Evolutionary conservation across 37 sponge, comb jelly and placozoan genomes (phyloP).

Genomic region (Chondrosia reniformis): DNA sequence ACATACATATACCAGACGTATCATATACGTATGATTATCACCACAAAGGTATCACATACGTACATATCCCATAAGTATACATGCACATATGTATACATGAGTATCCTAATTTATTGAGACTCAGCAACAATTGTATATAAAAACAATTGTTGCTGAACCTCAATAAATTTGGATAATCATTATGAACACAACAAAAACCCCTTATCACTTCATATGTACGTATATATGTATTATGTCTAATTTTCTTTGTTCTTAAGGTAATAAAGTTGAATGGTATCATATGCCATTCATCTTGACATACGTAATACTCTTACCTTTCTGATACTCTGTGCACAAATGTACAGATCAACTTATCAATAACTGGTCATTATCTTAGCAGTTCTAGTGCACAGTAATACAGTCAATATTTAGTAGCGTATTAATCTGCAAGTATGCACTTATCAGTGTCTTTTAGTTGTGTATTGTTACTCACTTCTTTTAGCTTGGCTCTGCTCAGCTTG

Average conservation of each 20-base stretch:
- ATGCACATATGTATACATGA: not conserved
- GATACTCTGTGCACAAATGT: no score
- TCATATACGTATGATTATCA: not conserved
- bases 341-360: no score
- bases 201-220: not conserved
- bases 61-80: not conserved
- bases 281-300: no score
- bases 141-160: not conserved
- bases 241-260: no score
- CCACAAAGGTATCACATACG: not conserved
- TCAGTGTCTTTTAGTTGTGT: not conserved
- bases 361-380: no score
- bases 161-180: no score
- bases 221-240: no score
- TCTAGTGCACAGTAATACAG: no score
- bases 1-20: not conserved
- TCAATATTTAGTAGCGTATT: no score
- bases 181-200: no score
- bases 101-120: not conserved
- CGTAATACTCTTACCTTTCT: no score
- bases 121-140: not conserved
- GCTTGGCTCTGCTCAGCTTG: not conserved
- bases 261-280: no score
- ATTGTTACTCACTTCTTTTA: not conserved
- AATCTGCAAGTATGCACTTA: constrained; percentile 1